Percentiles rank a stretch among this genome's conserved stretches.
Conservation (phyloP, 2,113 vertebrate species). For the Alaudala cheleensis region DNA sequence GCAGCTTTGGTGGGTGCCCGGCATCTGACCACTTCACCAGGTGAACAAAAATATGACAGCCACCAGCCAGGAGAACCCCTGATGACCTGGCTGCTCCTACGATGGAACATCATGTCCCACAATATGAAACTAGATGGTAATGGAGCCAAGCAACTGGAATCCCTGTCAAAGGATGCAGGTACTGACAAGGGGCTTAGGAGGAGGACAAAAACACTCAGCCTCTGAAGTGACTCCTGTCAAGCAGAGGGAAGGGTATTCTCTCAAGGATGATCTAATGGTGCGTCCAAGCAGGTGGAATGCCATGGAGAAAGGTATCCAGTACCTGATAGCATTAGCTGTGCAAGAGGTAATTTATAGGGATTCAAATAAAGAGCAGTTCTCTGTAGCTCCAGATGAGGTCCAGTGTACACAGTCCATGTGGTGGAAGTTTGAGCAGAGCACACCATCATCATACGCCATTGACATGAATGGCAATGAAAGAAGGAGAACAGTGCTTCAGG, state of each 20-base stretch:
- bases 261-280: neutral
- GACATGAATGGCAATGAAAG: neutral
- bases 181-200: neutral
- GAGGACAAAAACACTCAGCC: neutral
- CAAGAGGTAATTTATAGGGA: neutral
- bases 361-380: neutral
- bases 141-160: neutral
- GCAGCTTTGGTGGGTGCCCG: neutral
- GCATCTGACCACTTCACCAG: neutral
- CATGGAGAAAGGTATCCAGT: neutral
- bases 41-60: neutral
- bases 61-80: neutral
- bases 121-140: neutral
- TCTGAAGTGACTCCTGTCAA: neutral
- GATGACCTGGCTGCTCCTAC: neutral
- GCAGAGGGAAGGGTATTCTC: neutral
- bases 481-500: neutral
- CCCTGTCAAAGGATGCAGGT: neutral
- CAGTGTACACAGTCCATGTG: neutral
- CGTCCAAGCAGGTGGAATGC: neutral
- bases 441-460: fast-evolving
- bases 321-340: neutral
- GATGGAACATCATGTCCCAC: neutral
- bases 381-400: neutral
- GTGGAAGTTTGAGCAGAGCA: neutral